Conservation (phyloP, 2,113 vertebrate genomes). For the Pelecanoides urinatrix region DNA sequence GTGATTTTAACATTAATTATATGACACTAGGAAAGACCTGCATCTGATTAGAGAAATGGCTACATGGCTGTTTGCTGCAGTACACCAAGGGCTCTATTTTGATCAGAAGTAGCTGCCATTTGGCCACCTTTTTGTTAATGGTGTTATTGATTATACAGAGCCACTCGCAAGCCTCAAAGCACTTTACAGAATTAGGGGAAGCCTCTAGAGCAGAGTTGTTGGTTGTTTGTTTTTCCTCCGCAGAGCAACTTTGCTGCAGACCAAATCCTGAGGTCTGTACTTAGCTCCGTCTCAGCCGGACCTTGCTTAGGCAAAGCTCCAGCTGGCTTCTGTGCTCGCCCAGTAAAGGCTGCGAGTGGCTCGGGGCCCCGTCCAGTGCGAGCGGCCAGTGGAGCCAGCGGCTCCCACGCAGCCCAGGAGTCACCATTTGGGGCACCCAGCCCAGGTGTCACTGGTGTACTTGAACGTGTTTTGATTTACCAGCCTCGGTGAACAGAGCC, state of each 20-base stretch:
- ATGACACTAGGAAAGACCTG: constrained; percentile 16
- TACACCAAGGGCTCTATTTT: constrained; percentile 8
- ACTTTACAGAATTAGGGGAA: constrained; percentile 47
- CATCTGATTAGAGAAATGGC: background rate
- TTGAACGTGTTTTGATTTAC: background rate
- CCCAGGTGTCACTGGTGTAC: background rate
- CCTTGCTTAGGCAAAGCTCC: background rate
- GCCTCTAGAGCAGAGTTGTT: constrained; percentile 11
- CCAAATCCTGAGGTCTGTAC: background rate
- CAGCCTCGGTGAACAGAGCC: background rate
- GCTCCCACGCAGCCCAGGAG: background rate
- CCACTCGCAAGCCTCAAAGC: background rate
- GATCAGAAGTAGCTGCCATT: constrained; percentile 33
- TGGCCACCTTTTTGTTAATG: constrained; percentile 41
- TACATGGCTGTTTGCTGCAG: background rate
- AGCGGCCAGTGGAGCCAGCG: background rate
- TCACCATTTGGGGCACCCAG: background rate
- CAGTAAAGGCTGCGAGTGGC: background rate
- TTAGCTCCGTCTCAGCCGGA: background rate
- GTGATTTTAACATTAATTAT: constrained; percentile 45
- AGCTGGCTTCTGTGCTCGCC: background rate
- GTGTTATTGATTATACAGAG: constrained; percentile 10
- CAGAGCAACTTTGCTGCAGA: background rate
- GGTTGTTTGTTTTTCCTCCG: constrained; percentile 3
- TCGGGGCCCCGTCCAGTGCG: fast-evolving